Evolutionary conservation across 2,797 vertebrate species (phyloP), one percentile per base, ranked within the genome.

Genomic region (Alcedo atthis): DNA sequence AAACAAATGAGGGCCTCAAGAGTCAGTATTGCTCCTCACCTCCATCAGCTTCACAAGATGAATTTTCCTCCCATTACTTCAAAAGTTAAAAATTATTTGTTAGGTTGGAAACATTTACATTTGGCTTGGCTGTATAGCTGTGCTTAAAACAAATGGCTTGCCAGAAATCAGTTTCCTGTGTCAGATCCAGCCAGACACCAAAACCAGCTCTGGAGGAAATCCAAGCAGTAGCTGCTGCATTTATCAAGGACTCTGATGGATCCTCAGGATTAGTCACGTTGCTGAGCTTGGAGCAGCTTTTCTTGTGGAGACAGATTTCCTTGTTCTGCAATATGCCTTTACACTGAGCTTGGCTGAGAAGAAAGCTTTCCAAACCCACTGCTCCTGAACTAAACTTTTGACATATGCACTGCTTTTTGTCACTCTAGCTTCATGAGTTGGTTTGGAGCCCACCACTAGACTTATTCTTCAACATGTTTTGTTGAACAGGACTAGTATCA

Each of bases 51-150:
- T 83, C 33, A 40, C 51, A 78, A 87, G 77, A 89, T 68, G 45
- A 85, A 81, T 93, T 87, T 94, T 93, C 87, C 93, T 87, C 45
- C 45, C 5, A 49, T 78, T 94, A 81, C 83, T 92, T 95, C 54
- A 89, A 87, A 91, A 95, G 91, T 91, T 61, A 89, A 85, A 49
- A 49, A 49, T 78, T 28, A 77, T 92, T 90, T 93, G 87, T 64
- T 92, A 62, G 49, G 53, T 74, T 61, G 91, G 92, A 95, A 96
- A 94, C 93, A 93, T 85, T 95, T 94, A 93, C 87, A 49, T 95
- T 93, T 96, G 62, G 45, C 57, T 68, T 85, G 58, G 11, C 11
- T 3, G 8, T 78, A 51, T 64, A 89, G 25, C 33, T 83, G 93
- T 83, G 82, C 62, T 81, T 92, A 68, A 87, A 93, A 78, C 18